Percentiles rank a stretch among this genome's conserved stretches.
These are phyloP conservation scores for Chironomus tepperi DNA, from an alignment of 1,140 invertebrate species.

Conservation along the genomic window DNA sequence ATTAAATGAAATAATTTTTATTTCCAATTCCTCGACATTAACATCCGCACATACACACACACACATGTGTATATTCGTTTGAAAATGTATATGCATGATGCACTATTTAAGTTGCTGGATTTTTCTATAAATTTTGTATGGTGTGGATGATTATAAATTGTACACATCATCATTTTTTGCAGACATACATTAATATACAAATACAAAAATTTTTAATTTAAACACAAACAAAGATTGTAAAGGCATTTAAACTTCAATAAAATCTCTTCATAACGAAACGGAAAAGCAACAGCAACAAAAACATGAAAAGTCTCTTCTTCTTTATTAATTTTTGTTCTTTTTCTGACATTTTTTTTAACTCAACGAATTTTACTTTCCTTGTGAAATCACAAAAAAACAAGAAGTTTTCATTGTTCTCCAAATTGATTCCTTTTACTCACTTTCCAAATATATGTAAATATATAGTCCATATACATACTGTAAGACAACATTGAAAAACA, in stretches of 20 bases:
- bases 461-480: too few relatives aligned
- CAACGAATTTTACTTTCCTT: background rate
- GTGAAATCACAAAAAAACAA: background rate
- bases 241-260: background rate
- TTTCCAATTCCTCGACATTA: conserved; percentile 11
- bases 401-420: background rate
- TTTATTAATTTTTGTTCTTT: too few relatives aligned
- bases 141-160: conserved; percentile 1
- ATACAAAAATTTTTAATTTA: background rate
- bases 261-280: background rate
- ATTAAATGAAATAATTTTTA: background rate
- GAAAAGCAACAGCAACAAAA: background rate
- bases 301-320: too few relatives aligned
- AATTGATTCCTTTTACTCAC: background rate
- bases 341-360: background rate
- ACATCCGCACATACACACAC: background rate
- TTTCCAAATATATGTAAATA: too few relatives aligned
- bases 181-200: background rate
- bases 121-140: background rate
- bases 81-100: background rate
- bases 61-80: background rate
- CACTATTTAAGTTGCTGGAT: background rate
- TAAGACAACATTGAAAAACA: too few relatives aligned
- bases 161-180: conserved; percentile 13
- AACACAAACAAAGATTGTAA: background rate